Percentiles rank a stretch among this genome's conserved stretches.
Conservation (phyloP, 1,140 invertebrate species). For the Cotesia typhae region DNA sequence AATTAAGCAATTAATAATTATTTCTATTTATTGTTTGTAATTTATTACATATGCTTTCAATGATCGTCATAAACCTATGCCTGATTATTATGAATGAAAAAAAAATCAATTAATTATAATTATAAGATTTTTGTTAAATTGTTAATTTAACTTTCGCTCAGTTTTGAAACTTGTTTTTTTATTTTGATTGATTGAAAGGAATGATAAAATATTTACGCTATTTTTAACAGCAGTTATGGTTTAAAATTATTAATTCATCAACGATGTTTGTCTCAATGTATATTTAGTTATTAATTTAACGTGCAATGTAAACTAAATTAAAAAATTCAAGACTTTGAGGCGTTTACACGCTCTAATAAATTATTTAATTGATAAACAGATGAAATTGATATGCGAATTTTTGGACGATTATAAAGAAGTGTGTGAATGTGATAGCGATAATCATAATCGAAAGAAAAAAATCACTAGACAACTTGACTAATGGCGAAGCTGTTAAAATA, state of each 20-base stretch:
- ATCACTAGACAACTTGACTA: background rate
- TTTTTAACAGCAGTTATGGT: background rate
- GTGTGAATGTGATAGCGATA: background rate
- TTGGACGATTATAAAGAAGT: background rate
- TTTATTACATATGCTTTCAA: slow-evolving; percentile 32
- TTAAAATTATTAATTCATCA: background rate
- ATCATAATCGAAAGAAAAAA: background rate
- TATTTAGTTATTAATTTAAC: slow-evolving; percentile 15
- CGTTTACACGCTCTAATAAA: background rate
- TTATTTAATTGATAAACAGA: background rate
- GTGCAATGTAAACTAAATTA: slow-evolving; percentile 14
- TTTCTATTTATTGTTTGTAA: background rate
- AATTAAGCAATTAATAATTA: background rate
- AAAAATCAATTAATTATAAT: slow-evolving; percentile 21
- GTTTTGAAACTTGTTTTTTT: slow-evolving; percentile 1
- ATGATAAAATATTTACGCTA: background rate
- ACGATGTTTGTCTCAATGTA: background rate
- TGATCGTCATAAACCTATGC: slow-evolving; percentile 12
- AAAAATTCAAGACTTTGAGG: background rate
- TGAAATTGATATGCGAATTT: no score
- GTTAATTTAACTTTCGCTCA: background rate
- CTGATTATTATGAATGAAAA: slow-evolving; percentile 15
- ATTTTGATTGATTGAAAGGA: no score
- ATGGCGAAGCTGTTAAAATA: slow-evolving; percentile 8
- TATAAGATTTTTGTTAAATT: slow-evolving; percentile 9